These are phyloP conservation scores for Epistrophella euchroma DNA, from an alignment of 2,888 invertebrate genomes.

Conservation along the genomic window DNA sequence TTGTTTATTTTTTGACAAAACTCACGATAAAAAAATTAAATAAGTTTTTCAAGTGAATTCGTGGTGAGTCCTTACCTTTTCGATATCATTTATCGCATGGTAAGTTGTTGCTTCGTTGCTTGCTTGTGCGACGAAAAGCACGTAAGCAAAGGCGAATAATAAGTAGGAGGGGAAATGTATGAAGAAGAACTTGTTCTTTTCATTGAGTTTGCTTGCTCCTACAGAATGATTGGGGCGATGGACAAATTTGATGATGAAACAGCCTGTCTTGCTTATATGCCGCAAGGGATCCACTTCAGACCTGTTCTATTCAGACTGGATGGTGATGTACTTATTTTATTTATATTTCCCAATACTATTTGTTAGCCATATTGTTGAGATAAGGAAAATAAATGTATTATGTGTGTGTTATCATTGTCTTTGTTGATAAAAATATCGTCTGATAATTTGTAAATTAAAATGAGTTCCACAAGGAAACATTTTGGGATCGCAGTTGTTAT, in stretches of 20 bases:
- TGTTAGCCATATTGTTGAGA: not conserved
- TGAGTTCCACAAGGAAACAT: not conserved
- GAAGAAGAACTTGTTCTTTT: slow-evolving; percentile 20
- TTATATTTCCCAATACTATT: not conserved
- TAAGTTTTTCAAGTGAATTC: slow-evolving; percentile 14
- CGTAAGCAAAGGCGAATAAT: slow-evolving; percentile 6
- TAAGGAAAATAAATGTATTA: not conserved
- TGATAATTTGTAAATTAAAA: not conserved
- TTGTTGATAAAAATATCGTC: not conserved
- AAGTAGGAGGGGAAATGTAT: not conserved
- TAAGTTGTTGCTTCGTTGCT: not conserved
- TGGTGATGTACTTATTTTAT: not conserved
- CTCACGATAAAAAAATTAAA: slow-evolving; percentile 17
- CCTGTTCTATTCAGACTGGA: slow-evolving; percentile 7
- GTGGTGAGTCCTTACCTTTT: not conserved
- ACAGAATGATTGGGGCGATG: not conserved
- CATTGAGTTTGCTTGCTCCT: not conserved
- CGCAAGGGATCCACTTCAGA: slow-evolving; percentile 15
- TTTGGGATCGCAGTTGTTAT: not conserved
- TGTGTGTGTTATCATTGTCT: not conserved
- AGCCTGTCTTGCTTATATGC: not conserved
- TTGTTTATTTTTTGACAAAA: slow-evolving; percentile 51
- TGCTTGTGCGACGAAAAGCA: slow-evolving; percentile 10
- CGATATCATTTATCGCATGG: not conserved
- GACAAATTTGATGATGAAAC: slow-evolving; percentile 6